Evolutionary conservation across 2,888 invertebrate genomes (phyloP), one percentile per base, ranked within the genome.

Genomic region (Carpatolechia fugitivella): DNA sequence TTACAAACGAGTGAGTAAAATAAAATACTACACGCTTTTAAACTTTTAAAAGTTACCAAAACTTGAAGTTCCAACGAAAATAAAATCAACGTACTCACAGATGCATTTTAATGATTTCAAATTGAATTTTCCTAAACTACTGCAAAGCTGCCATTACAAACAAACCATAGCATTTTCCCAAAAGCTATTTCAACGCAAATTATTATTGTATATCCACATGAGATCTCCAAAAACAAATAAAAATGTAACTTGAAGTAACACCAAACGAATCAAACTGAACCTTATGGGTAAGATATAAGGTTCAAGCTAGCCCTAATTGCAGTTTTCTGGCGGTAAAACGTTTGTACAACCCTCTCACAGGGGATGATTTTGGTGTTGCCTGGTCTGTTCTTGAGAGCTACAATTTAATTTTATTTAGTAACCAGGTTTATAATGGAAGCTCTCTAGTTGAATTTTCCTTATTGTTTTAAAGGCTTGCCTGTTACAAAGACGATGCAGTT

Each of bases 191-290:
- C 60, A 65, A 66, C 63, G 68, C 72, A 76, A 74, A 74, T 75
- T 74, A 74, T 76, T 74, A 75, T 69, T 68, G 58, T 69, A 64
- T 64, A 64, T 66, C 62, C 57, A 61, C 64, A 60, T 62, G 65
- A 59, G 58, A 52, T 56, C 52, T 56, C 52, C 35, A 54, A 57
- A 57, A 44, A 44, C 44, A 44, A 44, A 29, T 20, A 44, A 29
- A 44, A 44, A 29, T 7, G 4, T 1, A 11, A 6, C 13, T 8
- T 6, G 1, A 29, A 44, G n/a, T 6, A 20, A 29, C 20, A n/a
- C 6, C 6, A 29, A 2, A 1, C 4, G 24, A 44, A 44, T 29
- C 20, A 44, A 44, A 44, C 10, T 44, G 6, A 44, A 44, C 29
- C 29, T 44, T 29, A 44, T 44, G 1, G 1, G 6, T 1, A 10